Base-by-base conservation (phyloP, 2,888 invertebrate genomes). In the Horisme vitalbata region DNA sequence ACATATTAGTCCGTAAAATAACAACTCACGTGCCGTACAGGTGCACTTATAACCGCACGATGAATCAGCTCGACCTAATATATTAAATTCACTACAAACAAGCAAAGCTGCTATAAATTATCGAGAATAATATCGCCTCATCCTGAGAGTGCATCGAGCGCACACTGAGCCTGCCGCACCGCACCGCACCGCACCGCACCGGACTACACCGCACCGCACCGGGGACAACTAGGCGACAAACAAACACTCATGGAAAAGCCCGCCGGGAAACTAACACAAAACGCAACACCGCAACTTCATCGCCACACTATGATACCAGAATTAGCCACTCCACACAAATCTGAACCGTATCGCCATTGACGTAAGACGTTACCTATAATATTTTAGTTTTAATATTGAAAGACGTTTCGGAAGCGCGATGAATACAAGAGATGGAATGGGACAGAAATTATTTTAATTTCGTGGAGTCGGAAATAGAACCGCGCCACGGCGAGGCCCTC, bases 381-480 rank as follows among this genome's bases (percentile, higher is more conserved):
- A 4, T 26, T 21, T 10, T 26, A n/a, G n/a, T 11, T 5, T 11
- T 26, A 26, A 14, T 36, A 15, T 11, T n/a, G 35, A 68, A 41
- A 11, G 62, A 45, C 67, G 41, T 50, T 72, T 46, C 38, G 59
- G 30, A 37, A 41, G 52, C 53, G 59, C 34, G 61, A 56, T 45
- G 52, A 57, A 61, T 56, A 65, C 72, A 65, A 67, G 58, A 59
- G 58, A 59, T 11, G 32, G 23, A 66, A 74, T 71, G 75, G 68
- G 80, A 79, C 81, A 77, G 66, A 66, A 81, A 80, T n/a, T 83
- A 81, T 79, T 76, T 75, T 73, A 73, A 70, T 75, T 75, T 72
- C 74, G 70, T 74, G 69, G 66, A 63, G 63, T 72, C 79, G 70
- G 71, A 80, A 83, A 83, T 83, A 83, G 76, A 61, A 57, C 41